Evolutionary conservation across 2,113 vertebrate genomes (phyloP).

Genomic region (Semnornis frantzii): DNA sequence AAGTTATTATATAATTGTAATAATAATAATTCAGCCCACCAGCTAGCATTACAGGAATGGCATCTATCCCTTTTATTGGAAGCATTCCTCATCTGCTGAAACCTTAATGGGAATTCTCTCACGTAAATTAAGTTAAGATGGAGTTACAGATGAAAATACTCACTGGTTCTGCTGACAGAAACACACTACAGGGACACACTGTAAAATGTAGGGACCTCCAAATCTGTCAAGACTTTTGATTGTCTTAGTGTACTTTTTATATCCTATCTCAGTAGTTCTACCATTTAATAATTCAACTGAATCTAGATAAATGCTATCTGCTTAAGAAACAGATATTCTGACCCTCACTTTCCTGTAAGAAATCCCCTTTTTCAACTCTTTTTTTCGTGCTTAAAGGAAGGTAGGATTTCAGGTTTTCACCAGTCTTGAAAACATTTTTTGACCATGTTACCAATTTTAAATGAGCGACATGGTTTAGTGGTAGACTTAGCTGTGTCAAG

Average conservation of each 20-base stretch:
- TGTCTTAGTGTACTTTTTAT: background rate
- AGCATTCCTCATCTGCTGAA: background rate
- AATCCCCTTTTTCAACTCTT: background rate
- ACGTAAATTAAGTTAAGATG: background rate
- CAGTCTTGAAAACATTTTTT: background rate
- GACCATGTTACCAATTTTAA: background rate
- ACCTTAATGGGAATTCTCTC: background rate
- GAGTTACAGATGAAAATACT: background rate
- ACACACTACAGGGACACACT: background rate
- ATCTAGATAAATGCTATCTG: background rate
- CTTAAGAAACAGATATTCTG: background rate
- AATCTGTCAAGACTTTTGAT: background rate
- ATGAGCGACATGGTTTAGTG: background rate
- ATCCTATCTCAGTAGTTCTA: background rate
- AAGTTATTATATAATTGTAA: background rate
- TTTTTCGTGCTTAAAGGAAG: background rate
- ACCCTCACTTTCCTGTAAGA: background rate
- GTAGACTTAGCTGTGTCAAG: background rate
- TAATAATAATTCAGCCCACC: background rate
- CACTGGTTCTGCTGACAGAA: background rate
- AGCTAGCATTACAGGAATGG: background rate
- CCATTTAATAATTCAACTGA: background rate
- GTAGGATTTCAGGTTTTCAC: background rate
- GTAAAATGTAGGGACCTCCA: background rate
- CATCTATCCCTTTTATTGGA: conserved; percentile 22